Base-by-base conservation (phyloP, 2,113 vertebrate genomes). In the Osmerus eperlanus region DNA sequence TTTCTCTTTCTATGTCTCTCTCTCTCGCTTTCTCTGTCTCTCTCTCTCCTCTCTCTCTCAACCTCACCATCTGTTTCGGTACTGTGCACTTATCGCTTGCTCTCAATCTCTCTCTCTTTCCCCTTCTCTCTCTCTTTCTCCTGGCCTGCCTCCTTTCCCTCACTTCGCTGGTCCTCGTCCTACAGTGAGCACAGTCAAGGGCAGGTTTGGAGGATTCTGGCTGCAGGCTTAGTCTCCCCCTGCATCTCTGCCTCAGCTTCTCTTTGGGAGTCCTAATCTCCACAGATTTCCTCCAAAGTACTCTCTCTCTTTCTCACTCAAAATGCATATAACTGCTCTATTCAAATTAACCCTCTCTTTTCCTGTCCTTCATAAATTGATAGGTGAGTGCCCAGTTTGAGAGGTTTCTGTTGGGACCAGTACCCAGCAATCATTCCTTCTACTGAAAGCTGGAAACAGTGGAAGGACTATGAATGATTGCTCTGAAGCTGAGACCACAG, bases 231-330 rank as follows among this genome's bases (percentile, higher is more conserved):
- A 14, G 23, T 4, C 13, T 14, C 3, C 16, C 0, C n/a, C 15
- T 63, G 16, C 61, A 25, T 16, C 28, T 59, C 58, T 29, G 14
- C 61, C 13, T 32, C 23, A 63, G 9, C 29, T 63, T 63, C 61
- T 28, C 28, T 61, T 28, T 18, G 29, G 29, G 61, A 16, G 6
- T 16, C 54, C 54, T 63, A 32, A 29, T 63, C 16, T 36, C 60
- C 25, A 59, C 3, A 63, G 12, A 18, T 28, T 63, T 4, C 25
- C 36, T 41, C 6, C 36, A 6, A 6, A 6, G 6, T 41, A 21
- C 19, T 21, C 11, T 61, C 60, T 73, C 52, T 67, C 66, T 32
- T 73, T 78, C 72, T 68, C 23, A 63, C 59, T 77, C n/a, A 32
- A 78, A 47, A 47, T 47, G 41, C 41, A 47, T 5, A 47, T 12